Evolutionary conservation across 2,888 invertebrate genomes (phyloP).

Genomic region (Hyppa rectilinea): DNA sequence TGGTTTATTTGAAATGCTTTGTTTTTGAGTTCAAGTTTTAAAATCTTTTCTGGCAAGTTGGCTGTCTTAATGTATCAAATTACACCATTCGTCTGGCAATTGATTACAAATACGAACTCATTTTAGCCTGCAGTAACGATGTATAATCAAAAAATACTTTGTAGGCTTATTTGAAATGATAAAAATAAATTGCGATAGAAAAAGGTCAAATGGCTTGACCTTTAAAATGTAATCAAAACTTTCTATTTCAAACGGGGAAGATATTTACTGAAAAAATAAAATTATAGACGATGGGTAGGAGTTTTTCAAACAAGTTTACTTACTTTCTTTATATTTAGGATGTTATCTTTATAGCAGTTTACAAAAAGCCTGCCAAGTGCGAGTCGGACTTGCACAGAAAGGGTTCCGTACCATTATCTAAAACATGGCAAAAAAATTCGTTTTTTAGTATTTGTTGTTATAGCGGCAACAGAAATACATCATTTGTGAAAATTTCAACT

Average conservation of each 20-base stretch:
- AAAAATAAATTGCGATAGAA: slow-evolving; percentile 5
- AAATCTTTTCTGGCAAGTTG: slow-evolving; percentile 5
- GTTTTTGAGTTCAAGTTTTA: neutral
- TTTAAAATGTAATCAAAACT: slow-evolving; percentile 38
- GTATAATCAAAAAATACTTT: too few species aligned
- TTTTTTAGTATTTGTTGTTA: too few species aligned
- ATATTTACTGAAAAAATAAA: neutral
- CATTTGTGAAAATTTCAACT: too few species aligned
- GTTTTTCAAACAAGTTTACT: slow-evolving; percentile 2
- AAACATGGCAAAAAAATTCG: too few species aligned
- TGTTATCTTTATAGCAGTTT: neutral
- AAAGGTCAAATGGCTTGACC: neutral
- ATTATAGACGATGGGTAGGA: neutral
- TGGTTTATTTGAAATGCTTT: too few species aligned
- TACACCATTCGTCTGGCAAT: neutral
- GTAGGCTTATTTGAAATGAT: neutral
- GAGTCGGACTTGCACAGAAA: too few species aligned
- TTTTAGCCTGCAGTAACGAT: neutral
- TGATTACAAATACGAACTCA: slow-evolving; percentile 1
- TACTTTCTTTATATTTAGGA: neutral
- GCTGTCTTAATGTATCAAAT: neutral
- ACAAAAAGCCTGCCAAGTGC: too few species aligned
- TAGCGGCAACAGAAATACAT: too few species aligned
- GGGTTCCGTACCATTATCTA: too few species aligned
- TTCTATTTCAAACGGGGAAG: slow-evolving; percentile 2